Evolutionary conservation across 1,140 invertebrate genomes (phyloP), one percentile per base, ranked within the genome.

Genomic region (Calephelis virginiensis): DNA sequence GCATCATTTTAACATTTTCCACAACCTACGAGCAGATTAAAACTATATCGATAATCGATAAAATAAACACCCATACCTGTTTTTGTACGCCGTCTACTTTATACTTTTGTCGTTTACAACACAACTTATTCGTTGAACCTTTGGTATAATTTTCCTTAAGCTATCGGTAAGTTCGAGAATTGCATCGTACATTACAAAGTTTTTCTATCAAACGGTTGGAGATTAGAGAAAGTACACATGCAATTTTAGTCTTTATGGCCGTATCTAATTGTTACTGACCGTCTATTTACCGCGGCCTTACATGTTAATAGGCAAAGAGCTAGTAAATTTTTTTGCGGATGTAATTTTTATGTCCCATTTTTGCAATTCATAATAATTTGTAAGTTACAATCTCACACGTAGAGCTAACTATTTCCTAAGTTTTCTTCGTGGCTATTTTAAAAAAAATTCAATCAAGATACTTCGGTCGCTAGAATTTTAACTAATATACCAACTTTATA

Each of bases 191-290:
- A 56, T 56, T 56, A 56, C 17, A 38, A 56, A 56, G 53, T 56
- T 56, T 56, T 56, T 56, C 53, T 56, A 37, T 56, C 10, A 38
- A 56, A 56, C 37, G 53, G 17, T 2, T 56, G 28, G 9, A 56
- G 53, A 56, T 56, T 56, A 56, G 53, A 11, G 28, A 40, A 59
- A 59, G 28, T 59, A 59, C 28, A 59, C 12, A 59, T 59, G 56
- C 56, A 38, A 59, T 59, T 59, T 12, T 59, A 9, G 56, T 59
- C 37, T 59, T 59, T 59, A 59, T 59, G 8, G 11, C 56, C 56
- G 56, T 59, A 59, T n/a, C 56, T 59, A 59, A 59, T 59, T 59
- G 56, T 59, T 59, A 59, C 37, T 40, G 56, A 38, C 28, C 56
- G 56, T 12, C 28, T 59, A 59, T 59, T 59, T 59, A 28, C 56